phyloP scores from a whole-genome alignment of 2,888 invertebrate genomes.

The Clostera curtula region DNA sequence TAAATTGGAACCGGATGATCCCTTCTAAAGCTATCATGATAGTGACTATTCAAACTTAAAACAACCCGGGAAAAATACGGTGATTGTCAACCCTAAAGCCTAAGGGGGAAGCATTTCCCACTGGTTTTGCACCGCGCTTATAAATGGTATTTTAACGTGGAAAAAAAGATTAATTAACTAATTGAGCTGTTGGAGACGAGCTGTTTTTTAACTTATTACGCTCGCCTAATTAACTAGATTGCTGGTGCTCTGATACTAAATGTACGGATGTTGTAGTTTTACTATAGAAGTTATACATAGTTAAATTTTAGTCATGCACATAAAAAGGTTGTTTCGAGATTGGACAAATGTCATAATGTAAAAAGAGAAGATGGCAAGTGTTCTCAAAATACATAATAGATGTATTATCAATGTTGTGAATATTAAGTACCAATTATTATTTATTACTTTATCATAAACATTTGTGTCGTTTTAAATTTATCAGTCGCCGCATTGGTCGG shows the following conservation, averaged over 20 bases:
- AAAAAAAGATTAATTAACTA: slow-evolving; percentile 75
- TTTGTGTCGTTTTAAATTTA: no score
- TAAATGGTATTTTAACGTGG: slow-evolving; percentile 74
- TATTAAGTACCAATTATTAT: no score
- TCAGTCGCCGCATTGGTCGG: no score
- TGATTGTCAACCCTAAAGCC: slow-evolving; percentile 43
- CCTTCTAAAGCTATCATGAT: background rate
- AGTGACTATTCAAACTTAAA: background rate
- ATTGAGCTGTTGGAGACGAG: slow-evolving; percentile 57
- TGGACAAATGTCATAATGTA: no score
- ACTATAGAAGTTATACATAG: no score
- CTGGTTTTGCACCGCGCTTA: slow-evolving; percentile 64
- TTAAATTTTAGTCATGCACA: no score
- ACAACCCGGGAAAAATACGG: background rate
- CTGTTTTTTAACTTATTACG: slow-evolving; percentile 35
- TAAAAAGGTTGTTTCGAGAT: no score
- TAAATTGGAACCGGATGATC: no score
- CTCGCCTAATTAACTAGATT: slow-evolving; percentile 46
- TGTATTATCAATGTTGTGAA: no score
- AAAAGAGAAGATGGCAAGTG: no score
- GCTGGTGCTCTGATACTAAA: slow-evolving; percentile 23
- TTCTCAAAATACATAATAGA: no score
- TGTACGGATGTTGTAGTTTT: slow-evolving; percentile 14
- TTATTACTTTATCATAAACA: no score
- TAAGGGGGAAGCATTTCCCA: slow-evolving; percentile 54